Evolutionary conservation across 2,888 invertebrate genomes (phyloP), one percentile per base, ranked within the genome.

Genomic region (Saturnia japonica): DNA sequence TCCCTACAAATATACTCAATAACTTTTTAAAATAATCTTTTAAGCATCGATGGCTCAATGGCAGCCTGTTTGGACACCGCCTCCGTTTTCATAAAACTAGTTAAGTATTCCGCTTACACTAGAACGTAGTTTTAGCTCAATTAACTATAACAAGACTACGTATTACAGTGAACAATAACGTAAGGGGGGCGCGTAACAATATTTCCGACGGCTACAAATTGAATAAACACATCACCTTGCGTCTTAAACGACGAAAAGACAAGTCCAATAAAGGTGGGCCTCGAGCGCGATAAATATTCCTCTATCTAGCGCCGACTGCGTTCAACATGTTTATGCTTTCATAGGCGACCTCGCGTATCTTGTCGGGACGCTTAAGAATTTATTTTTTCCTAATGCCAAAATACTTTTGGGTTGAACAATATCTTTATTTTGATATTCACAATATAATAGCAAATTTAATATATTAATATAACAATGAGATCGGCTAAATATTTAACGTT

Each of bases 201-300:
- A 90, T 92, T 91, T 90, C 85, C 83, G 82, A 81, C 84, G 86
- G 81, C 83, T 87, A 85, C 88, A 93, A 93, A 93, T 93, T 92
- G 90, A 93, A 93, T 93, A 91, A 91, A 91, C 92, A 92, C 92
- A 90, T 93, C 91, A 90, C 82, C 85, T 85, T 85, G 82, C 84
- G 84, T 88, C 89, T 90, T 90, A 90, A 91, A 91, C 90, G 91
- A 84, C 85, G 88, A 89, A 90, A 90, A 93, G 91, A 90, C 92
- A 91, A 90, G 86, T 87, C 90, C 91, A 91, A 93, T 92, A 92
- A 88, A 84, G 88, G 80, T 80, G 85, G 80, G 84, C 80, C 85
- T 84, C 79, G 81, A 78, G 79, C 80, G 82, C 88, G 85, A 90
- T 91, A 93, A 91, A 92, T 92, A 92, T 91, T 87, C 90, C 76